Percentiles rank a stretch among this genome's conserved stretches.
phyloP scores from a whole-genome alignment of 1,140 invertebrate species.

The Tetraneura akinire region DNA sequence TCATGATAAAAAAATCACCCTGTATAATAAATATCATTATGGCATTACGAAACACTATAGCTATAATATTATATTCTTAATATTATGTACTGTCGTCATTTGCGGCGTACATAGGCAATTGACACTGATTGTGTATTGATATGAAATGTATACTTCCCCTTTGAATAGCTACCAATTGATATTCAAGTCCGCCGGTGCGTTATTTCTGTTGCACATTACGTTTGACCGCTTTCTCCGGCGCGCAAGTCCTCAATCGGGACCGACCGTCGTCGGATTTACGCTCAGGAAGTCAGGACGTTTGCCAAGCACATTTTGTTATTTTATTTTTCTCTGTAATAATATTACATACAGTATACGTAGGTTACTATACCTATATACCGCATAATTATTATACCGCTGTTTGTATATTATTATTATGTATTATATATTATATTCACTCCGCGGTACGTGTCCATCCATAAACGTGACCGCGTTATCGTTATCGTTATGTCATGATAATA shows the following conservation, averaged over 20 bases:
- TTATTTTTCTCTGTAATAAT: too few relatives aligned
- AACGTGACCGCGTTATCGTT: background rate
- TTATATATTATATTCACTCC: too few relatives aligned
- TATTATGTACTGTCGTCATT: too few relatives aligned
- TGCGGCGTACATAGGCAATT: too few relatives aligned
- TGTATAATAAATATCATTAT: too few relatives aligned
- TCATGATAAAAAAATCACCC: too few relatives aligned
- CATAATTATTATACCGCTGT: too few relatives aligned
- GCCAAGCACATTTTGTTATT: constrained; percentile 24
- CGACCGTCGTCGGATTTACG: background rate
- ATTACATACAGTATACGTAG: too few relatives aligned
- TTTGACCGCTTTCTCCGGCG: constrained; percentile 29
- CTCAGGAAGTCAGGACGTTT: constrained; percentile 17
- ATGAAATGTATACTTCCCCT: background rate
- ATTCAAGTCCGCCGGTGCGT: background rate
- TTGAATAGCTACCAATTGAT: constrained; percentile 14
- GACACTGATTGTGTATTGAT: background rate
- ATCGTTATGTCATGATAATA: background rate
- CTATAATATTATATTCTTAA: too few relatives aligned
- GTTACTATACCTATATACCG: too few relatives aligned
- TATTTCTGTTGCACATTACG: background rate
- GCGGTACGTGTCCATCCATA: background rate
- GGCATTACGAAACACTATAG: too few relatives aligned
- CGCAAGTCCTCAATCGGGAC: background rate
- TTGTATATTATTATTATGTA: too few relatives aligned